Base-by-base conservation (phyloP, 2,888 invertebrate species). In the Aspidiotus destructor region DNA sequence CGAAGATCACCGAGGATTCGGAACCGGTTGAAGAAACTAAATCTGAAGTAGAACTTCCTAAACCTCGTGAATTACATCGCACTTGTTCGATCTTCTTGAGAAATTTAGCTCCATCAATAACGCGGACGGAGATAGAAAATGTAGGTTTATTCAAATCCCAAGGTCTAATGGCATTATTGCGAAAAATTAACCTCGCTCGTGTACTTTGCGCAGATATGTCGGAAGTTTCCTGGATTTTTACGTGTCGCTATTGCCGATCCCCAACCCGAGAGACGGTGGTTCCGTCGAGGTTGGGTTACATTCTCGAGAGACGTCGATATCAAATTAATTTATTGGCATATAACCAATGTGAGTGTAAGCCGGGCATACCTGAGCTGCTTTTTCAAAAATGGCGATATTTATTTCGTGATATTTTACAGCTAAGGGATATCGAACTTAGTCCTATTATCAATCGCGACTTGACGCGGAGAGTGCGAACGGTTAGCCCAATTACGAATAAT, bases 241-340 rank as follows among this genome's bases (percentile, higher is more conserved):
- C 85, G 99, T 64, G 93, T 98, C 11, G 96, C 97, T 0, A 84
- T 99, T 68, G 96, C 98, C 0, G 99, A 99, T 79, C 98, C 99
- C 0, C 85, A 95, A 75, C 92, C 95, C 0, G 99, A 99, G 76
- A 84, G 97, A 28, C 85, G 94, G 57, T 99, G 97, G 89, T 90
- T 92, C 78, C 86, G 99, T 13, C 85, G 98, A 62, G 99, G 97
- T 54, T 99, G 98, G 98, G 95, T 97, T 48, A 98, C 98, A 0
- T 98, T 97, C 79, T 89, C 92, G 73, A 83, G 96, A 17, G 90
- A 93, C 75, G 96, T 98, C 60, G 97, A 98, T 79, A 98, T 99
- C 73, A 98, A 98, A 77, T 98, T 99, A 77, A 98, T 99, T 73
- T 99, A 98, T 79, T 99, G 97, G 97, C 94, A 92, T 77, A 83